Conservation (phyloP, 2,888 invertebrate genomes). For the Pseudococcus jackbeardsleyi region DNA sequence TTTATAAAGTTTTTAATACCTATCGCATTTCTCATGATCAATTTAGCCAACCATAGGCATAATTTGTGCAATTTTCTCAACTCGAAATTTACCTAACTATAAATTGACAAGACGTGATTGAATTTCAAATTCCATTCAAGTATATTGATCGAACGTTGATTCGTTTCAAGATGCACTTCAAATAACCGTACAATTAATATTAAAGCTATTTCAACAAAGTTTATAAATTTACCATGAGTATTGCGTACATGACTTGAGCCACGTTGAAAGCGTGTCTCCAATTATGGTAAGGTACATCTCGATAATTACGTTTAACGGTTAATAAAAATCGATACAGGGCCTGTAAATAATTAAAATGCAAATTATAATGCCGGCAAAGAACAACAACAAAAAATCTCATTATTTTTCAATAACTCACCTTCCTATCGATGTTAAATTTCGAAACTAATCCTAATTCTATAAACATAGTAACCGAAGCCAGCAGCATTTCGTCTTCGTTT, state of each 20-base stretch:
- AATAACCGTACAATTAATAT: too few species aligned
- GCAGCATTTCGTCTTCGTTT: slow-evolving; percentile 71
- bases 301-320: slow-evolving; percentile 73
- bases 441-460: slow-evolving; percentile 71
- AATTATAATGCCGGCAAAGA: neutral
- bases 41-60: neutral
- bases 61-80: neutral
- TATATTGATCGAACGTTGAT: neutral
- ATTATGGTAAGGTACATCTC: slow-evolving; percentile 74
- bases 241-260: slow-evolving; percentile 73
- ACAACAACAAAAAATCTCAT: neutral
- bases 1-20: neutral
- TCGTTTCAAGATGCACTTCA: neutral
- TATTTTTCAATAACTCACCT: slow-evolving; percentile 68
- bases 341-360: slow-evolving; percentile 68
- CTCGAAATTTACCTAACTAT: neutral
- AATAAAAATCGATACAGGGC: slow-evolving; percentile 72
- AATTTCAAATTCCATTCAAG: neutral
- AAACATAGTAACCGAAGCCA: slow-evolving; percentile 72
- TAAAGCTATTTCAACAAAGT: neutral
- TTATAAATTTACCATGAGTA: slow-evolving; percentile 71
- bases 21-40: neutral
- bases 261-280: slow-evolving; percentile 74
- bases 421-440: slow-evolving; percentile 72
- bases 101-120: slow-evolving; percentile 1